A percentile compares a stretch with the other conserved stretches of the same genome.
phyloP scores from a whole-genome alignment of 2,888 invertebrate species.

The Heliconius ismenius region DNA sequence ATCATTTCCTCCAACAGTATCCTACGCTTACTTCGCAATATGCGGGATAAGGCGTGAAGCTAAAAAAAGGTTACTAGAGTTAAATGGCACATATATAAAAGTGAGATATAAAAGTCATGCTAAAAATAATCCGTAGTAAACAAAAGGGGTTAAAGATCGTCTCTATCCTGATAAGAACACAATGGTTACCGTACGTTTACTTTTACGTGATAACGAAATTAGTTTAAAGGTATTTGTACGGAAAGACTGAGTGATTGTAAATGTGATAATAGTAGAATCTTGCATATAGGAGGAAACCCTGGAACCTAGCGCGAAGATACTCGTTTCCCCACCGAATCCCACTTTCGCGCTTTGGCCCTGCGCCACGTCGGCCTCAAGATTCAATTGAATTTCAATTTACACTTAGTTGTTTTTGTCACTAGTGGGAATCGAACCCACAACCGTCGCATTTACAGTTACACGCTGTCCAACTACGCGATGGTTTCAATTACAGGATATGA shows the following conservation, averaged over 20 bases:
- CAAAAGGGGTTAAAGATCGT: slow-evolving; percentile 1
- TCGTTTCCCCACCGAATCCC: too few relatives aligned
- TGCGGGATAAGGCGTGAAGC: background rate
- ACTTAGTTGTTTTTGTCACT: background rate
- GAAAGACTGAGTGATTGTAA: too few relatives aligned
- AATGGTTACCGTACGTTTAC: background rate
- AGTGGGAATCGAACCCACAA: background rate
- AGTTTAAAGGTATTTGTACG: background rate
- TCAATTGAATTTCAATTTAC: background rate
- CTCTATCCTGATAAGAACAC: slow-evolving; percentile 15
- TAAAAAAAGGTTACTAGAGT: slow-evolving; percentile 13
- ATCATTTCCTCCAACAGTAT: background rate
- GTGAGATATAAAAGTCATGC: background rate
- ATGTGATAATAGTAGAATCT: too few relatives aligned
- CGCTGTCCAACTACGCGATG: background rate
- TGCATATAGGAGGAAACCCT: too few relatives aligned
- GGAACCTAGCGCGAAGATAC: too few relatives aligned
- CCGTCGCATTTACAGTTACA: background rate
- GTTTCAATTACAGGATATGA: background rate
- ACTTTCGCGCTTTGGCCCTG: too few relatives aligned
- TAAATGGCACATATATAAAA: slow-evolving; percentile 16
- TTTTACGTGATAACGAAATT: background rate
- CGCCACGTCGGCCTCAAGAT: too few relatives aligned
- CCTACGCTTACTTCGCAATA: background rate
- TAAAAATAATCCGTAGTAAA: slow-evolving; percentile 23